Conservation (phyloP, 1,140 invertebrate genomes). For the Camponotus pennsylvanicus region DNA sequence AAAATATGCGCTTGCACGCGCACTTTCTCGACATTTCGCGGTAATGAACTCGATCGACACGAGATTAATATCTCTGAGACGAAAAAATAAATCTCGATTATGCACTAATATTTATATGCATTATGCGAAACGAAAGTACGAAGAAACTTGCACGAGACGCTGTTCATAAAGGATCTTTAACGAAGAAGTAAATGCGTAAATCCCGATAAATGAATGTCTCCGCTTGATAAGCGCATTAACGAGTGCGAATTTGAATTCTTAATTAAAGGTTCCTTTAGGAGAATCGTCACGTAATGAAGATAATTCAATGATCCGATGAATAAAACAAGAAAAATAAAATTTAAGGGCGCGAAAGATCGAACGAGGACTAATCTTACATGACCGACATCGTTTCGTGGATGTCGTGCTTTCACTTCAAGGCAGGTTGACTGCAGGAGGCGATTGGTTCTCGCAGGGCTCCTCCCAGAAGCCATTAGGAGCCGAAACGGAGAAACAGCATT, state of each 20-base stretch:
- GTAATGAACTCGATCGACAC: constrained; percentile 7
- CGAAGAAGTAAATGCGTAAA: background rate
- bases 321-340: background rate
- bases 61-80: constrained; percentile 15
- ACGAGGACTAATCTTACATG: constrained; percentile 78
- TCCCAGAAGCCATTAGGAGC: constrained; percentile 85
- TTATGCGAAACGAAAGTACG: background rate
- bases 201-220: background rate
- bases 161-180: background rate
- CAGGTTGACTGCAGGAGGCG: constrained; percentile 76
- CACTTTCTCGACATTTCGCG: background rate
- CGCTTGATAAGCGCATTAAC: background rate
- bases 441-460: constrained; percentile 84
- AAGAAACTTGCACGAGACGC: background rate
- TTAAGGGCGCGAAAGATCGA: constrained; percentile 67
- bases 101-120: background rate
- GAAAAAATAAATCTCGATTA: background rate
- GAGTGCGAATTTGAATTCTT: constrained; percentile 26
- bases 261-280: constrained; percentile 5
- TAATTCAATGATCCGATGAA: constrained; percentile 44
- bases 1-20: constrained; percentile 9
- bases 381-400: constrained; percentile 82
- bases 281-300: constrained; percentile 34
- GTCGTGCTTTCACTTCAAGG: constrained; percentile 82
- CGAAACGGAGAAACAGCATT: constrained; percentile 84